These are phyloP conservation scores for Nycticryphes semicollaris DNA, from an alignment of 2,113 vertebrate species.

Conservation along the genomic window DNA sequence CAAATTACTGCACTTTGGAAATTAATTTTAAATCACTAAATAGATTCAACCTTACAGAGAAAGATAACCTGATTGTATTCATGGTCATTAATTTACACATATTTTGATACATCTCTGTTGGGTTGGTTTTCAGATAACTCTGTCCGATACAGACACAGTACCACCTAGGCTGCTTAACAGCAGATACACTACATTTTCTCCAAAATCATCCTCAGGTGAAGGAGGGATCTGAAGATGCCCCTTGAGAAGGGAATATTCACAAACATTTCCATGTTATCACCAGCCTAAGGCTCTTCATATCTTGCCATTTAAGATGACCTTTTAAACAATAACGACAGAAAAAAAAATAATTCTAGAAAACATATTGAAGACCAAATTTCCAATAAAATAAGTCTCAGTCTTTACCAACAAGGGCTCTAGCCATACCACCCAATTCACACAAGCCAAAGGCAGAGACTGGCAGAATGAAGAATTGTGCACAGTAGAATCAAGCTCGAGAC, in stretches of 20 bases:
- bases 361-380: not conserved
- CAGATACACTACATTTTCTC: not conserved
- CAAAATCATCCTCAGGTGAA: not conserved
- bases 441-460: not conserved
- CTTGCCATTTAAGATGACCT: not conserved
- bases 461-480: not conserved
- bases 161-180: not conserved
- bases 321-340: not conserved
- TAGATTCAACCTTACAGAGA: not conserved
- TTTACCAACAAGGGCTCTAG: not conserved
- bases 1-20: not conserved
- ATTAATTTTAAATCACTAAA: not conserved
- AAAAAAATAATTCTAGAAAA: not conserved
- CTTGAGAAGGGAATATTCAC: not conserved
- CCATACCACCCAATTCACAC: not conserved
- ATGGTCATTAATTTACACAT: not conserved
- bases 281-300: not conserved
- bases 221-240: not conserved
- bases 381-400: not conserved
- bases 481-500: not conserved
- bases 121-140: not conserved
- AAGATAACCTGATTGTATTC: not conserved
- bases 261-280: not conserved
- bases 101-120: not conserved
- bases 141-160: not conserved